phyloP scores from a whole-genome alignment of 1,140 invertebrate species.

The Mercenaria mercenaria region DNA sequence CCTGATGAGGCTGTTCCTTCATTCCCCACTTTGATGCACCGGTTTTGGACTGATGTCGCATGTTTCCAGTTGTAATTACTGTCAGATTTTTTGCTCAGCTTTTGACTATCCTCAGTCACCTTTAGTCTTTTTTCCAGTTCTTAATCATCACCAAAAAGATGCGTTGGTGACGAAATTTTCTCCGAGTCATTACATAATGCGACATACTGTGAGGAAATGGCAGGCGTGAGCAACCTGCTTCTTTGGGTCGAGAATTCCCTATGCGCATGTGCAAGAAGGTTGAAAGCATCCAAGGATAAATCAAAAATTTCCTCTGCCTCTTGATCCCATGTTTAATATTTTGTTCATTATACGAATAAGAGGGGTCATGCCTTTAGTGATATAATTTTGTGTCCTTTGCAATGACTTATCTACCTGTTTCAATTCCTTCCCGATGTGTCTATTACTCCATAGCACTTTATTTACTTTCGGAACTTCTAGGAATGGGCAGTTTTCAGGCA shows the following conservation, averaged over 20 bases:
- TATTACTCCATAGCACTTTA: not conserved
- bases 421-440: not conserved
- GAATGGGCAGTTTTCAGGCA: not conserved
- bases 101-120: not conserved
- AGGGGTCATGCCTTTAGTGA: not conserved
- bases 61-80: not conserved
- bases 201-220: not conserved
- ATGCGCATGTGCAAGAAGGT: too few species aligned
- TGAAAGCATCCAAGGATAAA: too few species aligned
- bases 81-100: not conserved
- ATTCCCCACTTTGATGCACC: not conserved
- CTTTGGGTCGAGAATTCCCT: not conserved
- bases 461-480: not conserved
- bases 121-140: not conserved
- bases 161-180: not conserved
- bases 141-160: not conserved
- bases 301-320: not conserved
- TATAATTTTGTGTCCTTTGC: not conserved
- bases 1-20: not conserved
- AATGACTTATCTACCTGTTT: not conserved
- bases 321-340: not conserved
- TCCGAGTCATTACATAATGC: conserved; percentile 1
- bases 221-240: not conserved
- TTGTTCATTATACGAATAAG: not conserved
- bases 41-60: not conserved